These are phyloP conservation scores for Brachyrhaphis roseni DNA, from an alignment of 2,797 vertebrate species.

Conservation along the genomic window DNA sequence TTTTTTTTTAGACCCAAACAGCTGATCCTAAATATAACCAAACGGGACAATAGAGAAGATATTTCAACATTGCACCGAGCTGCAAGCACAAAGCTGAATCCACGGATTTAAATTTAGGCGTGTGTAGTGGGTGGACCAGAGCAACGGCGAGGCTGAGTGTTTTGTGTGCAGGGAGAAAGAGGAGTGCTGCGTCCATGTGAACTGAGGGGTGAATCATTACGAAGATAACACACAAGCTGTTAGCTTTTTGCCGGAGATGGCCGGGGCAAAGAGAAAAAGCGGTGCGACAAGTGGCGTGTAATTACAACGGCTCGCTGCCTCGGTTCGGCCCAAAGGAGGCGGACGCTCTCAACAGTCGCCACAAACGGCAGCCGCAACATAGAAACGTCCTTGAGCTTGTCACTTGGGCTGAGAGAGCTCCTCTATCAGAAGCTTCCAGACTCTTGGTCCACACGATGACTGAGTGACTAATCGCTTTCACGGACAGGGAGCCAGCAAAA, in stretches of 20 bases:
- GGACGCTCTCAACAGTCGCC: conserved; percentile 63
- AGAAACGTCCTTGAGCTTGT: conserved; percentile 69
- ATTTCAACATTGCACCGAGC: conserved; percentile 25
- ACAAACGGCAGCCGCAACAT: conserved; percentile 43
- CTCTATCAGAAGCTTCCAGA: conserved; percentile 75
- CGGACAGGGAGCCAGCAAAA: conserved; percentile 56
- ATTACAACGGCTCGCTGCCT: conserved; percentile 68
- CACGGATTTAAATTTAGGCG: conserved; percentile 39
- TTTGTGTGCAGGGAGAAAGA: conserved; percentile 44
- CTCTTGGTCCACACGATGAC: conserved; percentile 61
- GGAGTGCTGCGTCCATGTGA: conserved; percentile 57
- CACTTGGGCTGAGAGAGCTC: conserved; percentile 51
- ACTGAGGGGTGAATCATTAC: conserved; percentile 69
- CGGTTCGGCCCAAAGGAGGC: conserved; percentile 52
- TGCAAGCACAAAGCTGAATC: conserved; percentile 12
- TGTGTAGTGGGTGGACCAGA: conserved; percentile 30
- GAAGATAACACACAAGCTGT: conserved; percentile 71
- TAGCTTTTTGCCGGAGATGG: conserved; percentile 56
- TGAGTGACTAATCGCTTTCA: conserved; percentile 73
- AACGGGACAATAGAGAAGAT: conserved; percentile 31
- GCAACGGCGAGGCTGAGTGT: conserved; percentile 30
- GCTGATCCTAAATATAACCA: conserved; percentile 50
- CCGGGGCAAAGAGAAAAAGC: conserved; percentile 47
- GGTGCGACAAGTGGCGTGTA: conserved; percentile 62
- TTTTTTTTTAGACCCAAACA: conserved; percentile 22